Base-by-base conservation (phyloP, 1,140 invertebrate species). In the Megathymus violae region DNA sequence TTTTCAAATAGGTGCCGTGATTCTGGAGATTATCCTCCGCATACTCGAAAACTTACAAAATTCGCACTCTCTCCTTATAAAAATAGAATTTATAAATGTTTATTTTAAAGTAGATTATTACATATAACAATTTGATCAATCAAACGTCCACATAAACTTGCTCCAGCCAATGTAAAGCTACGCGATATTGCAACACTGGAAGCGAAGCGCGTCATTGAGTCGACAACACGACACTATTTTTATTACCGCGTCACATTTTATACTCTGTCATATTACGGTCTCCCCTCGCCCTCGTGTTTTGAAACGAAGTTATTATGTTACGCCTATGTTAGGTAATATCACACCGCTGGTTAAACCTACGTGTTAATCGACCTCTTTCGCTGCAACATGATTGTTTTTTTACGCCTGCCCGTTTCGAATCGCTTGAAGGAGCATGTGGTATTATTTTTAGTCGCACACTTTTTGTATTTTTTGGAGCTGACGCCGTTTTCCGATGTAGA, bases 321-420 rank as follows among this genome's bases (percentile, higher is more conserved):
- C 52, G 22, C 22, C 19, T 22, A 22, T 43, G 40, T 22, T 56
- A 56, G 27, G 27, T 56, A 56, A 56, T 56, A 56, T 56, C 43
- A 56, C 52, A 56, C 52, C 13, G 19, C 19, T 22, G 16, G 44
- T 22, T 46, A 46, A 25, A 13, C 19, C 22, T 46, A 52, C 52
- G 52, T 56, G 52, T 56, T 56, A 56, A 56, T 56, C 52, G 52
- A 14, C 52, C 52, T 56, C 40, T 56, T 56, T 40, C 52, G 22
- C 52, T 22, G 25, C 38, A 43, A 38, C 27, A 27, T 56, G 22
- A 56, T 56, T 56, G 52, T 56, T 56, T 56, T 31, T 56, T 56
- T 56, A 44, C 40, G 22, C 22, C 25, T 22, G 25, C 14, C 40
- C 40, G 40, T 31, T 56, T 19, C 52, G 52, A 56, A 56, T 56